Evolutionary conservation across 2,113 vertebrate species (phyloP), one percentile per base, ranked within the genome.

Genomic region (Amia ocellicauda): DNA sequence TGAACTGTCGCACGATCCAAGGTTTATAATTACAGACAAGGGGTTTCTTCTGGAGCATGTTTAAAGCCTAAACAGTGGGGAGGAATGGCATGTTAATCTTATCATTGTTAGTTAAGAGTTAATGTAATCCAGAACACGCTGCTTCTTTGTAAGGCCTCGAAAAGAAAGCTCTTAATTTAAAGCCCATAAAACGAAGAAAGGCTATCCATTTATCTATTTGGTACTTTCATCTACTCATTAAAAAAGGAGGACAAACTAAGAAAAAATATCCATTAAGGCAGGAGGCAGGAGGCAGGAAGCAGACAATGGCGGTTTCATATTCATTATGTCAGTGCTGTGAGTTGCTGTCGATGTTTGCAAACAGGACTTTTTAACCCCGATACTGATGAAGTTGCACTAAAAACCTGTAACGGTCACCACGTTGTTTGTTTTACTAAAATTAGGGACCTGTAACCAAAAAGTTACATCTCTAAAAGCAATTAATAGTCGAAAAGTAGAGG

Each of bases 71-170:
- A 47, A 47, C 45, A 47, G 43, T n/a, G 43, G 13, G n/a, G 13
- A 17, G 43, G 13, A 47, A 43, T 41, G 41, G 72, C 74, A 68
- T 67, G 85, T 81, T 85, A 80, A 82, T 47, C 45, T 47, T 47
- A 47, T 19, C 77, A 61, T 77, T 78, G 68, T 73, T 49, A 69
- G 69, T 74, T 78, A 78, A 75, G 69, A 69, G 73, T 52, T 87
- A 89, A 88, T 88, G 79, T 75, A 85, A 89, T 88, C 75, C 88
- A 87, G 85, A 85, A 73, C 66, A 78, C 55, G 61, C 64, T 78
- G 80, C 80, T 79, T 80, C 79, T 81, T 79, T 80, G 78, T 76
- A 77, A 79, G 77, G 77, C 80, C 80, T 83, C 72, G 80, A 81
- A 76, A 72, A 77, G 76, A 73, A 62, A 57, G 54, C 74, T 73